Evolutionary conservation across 2,888 invertebrate genomes (phyloP), one percentile per base, ranked within the genome.

Genomic region (Euplexia lucipara): DNA sequence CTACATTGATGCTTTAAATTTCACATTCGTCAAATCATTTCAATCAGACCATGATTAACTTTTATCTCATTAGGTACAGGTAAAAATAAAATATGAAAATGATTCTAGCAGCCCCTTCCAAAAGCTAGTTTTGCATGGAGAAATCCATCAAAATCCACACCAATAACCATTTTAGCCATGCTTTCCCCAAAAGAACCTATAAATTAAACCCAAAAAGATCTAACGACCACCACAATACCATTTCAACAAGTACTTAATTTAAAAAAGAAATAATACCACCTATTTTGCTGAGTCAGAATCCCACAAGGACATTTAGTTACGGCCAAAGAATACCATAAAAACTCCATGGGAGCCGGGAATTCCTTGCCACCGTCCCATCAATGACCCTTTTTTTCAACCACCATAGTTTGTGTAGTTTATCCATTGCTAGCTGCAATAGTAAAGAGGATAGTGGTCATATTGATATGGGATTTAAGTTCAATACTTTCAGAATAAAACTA

Each of bases 291-390:
- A 88, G 84, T 91, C 91, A 90, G 82, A 64, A 77, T 71, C 72
- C 81, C 84, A 90, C 89, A 91, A 92, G 89, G 92, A 89, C 88
- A 88, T 88, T 94, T 93, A 87, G 93, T 86, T 86, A 92, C 90
- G 94, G 91, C 64, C 72, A 73, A 83, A 78, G 85, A 88, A 88
- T 88, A 85, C 83, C 86, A 90, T 79, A 91, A 93, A 94, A 92
- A 92, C 86, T 67, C 89, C 91, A 90, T 92, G 92, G 92, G 92
- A 92, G 85, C 90, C 86, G 83, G 84, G 79, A 88, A 94, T 93
- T 92, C 92, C 90, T 88, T 79, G 69, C 72, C 82, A 78, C 71
- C 84, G 88, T 85, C 82, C 85, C 39, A 81, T 88, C 86, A 90
- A 87, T 89, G 85, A 83, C 71, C 76, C 78, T 88, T 89, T 90